phyloP scores from a whole-genome alignment of 2,113 vertebrate species.

The Heterotis niloticus region DNA sequence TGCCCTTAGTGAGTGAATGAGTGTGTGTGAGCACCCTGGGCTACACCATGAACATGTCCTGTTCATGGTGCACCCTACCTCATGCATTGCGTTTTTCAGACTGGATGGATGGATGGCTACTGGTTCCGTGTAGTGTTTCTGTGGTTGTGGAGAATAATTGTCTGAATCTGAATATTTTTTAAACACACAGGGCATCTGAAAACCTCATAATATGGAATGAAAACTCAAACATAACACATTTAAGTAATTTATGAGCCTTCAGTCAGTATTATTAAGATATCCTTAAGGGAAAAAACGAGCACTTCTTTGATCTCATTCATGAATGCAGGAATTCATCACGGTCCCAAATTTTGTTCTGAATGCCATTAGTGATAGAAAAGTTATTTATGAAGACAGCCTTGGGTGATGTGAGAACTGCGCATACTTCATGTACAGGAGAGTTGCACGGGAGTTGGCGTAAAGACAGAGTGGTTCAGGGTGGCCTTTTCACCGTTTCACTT shows the following conservation, averaged over 20 bases:
- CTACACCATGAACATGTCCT: no score
- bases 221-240: neutral
- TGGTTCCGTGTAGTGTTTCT: no score
- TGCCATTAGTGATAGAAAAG: neutral
- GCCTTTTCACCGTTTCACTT: neutral
- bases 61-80: no score
- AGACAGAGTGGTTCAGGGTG: neutral
- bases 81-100: no score
- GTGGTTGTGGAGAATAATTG: no score
- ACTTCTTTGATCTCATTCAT: neutral
- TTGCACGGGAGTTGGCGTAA: neutral
- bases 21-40: no score
- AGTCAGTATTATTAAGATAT: neutral
- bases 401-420: neutral
- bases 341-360: slow-evolving; percentile 1
- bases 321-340: neutral
- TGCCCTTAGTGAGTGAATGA: no score
- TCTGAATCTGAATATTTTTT: no score
- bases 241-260: neutral
- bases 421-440: neutral
- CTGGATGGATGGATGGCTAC: no score
- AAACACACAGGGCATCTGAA: no score
- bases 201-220: no score
- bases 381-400: neutral
- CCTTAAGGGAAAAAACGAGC: neutral